A percentile compares a stretch with the other conserved stretches of the same genome.
Conservation (phyloP, 2,888 invertebrate species). For the Tetrapedia diversipes region DNA sequence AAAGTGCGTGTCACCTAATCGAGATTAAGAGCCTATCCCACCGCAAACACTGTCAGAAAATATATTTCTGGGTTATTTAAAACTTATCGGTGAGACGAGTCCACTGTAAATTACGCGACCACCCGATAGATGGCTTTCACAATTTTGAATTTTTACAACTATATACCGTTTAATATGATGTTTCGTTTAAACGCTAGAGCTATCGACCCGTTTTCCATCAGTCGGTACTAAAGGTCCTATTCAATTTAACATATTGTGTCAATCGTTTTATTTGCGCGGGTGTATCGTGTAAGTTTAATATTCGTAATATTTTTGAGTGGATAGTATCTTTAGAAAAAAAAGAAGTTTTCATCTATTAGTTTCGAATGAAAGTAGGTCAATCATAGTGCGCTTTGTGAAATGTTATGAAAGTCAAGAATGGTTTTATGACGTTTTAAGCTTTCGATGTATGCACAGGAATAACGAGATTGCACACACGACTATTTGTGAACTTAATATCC, state of each 20-base stretch:
- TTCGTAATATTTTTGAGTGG: not conserved
- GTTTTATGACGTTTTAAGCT: not conserved
- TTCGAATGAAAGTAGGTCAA: conserved; percentile 8
- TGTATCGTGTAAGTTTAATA: not conserved
- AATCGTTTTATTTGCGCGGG: not conserved
- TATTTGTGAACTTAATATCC: conserved; percentile 7
- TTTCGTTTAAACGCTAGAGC: no score
- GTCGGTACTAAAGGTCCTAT: not conserved
- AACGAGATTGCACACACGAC: not conserved
- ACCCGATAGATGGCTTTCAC: conserved; percentile 27
- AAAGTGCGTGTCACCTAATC: not conserved
- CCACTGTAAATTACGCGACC: conserved; percentile 12
- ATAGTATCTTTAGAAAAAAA: not conserved
- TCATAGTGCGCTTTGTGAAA: not conserved
- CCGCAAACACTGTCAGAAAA: conserved; percentile 22
- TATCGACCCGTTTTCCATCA: not conserved
- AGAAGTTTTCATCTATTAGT: not conserved
- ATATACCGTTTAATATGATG: no score
- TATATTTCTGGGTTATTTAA: conserved; percentile 48
- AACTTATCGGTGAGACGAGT: conserved; percentile 13
- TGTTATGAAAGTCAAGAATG: conserved; percentile 7
- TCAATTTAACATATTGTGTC: not conserved
- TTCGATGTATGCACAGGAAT: not conserved
- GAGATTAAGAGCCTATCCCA: not conserved
- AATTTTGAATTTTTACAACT: no score